Evolutionary conservation across 2,797 vertebrate species (phyloP), one percentile per base, ranked within the genome.

Genomic region (Eulemur albifrons): DNA sequence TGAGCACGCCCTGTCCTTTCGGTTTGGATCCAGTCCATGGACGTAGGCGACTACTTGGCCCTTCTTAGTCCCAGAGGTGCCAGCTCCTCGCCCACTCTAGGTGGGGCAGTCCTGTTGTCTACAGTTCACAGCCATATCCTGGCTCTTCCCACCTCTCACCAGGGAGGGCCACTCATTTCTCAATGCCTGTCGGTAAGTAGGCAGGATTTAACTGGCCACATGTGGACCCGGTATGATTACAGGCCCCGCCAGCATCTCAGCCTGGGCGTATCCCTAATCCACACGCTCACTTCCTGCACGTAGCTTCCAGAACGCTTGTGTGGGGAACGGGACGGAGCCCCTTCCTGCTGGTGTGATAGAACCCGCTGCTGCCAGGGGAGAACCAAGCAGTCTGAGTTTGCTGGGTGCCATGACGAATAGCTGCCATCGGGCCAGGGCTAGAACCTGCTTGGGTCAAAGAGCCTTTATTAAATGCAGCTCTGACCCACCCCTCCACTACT

Each of bases 1-100:
- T n/a, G 57, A 65, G 30, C 32, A 21, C 8, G 10, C 4, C 35
- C 14, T 8, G 7, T 21, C 43, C 76, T 75, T 25, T 10, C 2
- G 38, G 2, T 25, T 4, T 45, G 17, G 67, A 48, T 25, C 35
- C 2, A 45, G 17, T 40, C 12, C 12, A 0, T 0, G 4, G 54
- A 75, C 35, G 11, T 10, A 14, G 59, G 65, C 59, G 45, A 13
- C 57, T 61, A 30, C 50, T 50, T 43, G n/a, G 38, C 27, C 10
- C 50, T 77, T 15, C 27, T 27, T 4, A 12, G 9, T 9, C 21
- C 40, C 4, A 5, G 35, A 14, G 17, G 11, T 43, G 20, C 40
- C 38, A 38, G 88, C 5, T 76, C 57, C 73, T 95, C 40, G 0
- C 45, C 13, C 7, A 7, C 23, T 17, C 40, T 32, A 18, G n/a